These are phyloP conservation scores for Cosmopolites sordidus DNA, from an alignment of 2,888 invertebrate genomes.

Conservation along the genomic window DNA sequence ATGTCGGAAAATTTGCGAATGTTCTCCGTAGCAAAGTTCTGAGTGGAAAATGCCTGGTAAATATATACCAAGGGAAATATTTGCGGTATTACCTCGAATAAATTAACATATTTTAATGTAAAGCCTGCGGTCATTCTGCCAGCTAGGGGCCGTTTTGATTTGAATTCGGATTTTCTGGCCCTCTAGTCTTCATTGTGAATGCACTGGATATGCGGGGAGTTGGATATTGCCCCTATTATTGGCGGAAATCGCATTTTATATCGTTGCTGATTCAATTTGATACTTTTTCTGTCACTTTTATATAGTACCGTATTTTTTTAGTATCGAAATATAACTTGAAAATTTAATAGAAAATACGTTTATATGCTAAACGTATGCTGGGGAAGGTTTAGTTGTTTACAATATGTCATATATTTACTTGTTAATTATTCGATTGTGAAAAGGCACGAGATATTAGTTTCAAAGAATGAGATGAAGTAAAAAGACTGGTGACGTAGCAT, in stretches of 20 bases:
- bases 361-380: no score
- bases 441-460: no score
- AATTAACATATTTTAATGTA: conserved; percentile 40
- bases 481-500: no score
- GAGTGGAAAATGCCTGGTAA: conserved; percentile 6
- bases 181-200: conserved; percentile 22
- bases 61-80: conserved; percentile 22
- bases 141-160: conserved; percentile 26
- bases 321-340: no score
- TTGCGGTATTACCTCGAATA: conserved; percentile 31
- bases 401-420: no score
- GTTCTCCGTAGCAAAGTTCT: no score
- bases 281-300: neutral
- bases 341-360: no score
- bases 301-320: neutral
- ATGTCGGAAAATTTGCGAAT: no score
- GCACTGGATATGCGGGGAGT: conserved; percentile 15
- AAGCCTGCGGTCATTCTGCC: conserved; percentile 38
- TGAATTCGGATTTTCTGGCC: conserved; percentile 23
- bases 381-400: no score
- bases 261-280: neutral
- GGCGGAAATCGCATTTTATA: conserved; percentile 16
- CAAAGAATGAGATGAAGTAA: no score
- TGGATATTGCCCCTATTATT: conserved; percentile 21
- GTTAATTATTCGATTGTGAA: no score